Evolutionary conservation across 2,113 vertebrate genomes (phyloP).

Genomic region (human): DNA sequence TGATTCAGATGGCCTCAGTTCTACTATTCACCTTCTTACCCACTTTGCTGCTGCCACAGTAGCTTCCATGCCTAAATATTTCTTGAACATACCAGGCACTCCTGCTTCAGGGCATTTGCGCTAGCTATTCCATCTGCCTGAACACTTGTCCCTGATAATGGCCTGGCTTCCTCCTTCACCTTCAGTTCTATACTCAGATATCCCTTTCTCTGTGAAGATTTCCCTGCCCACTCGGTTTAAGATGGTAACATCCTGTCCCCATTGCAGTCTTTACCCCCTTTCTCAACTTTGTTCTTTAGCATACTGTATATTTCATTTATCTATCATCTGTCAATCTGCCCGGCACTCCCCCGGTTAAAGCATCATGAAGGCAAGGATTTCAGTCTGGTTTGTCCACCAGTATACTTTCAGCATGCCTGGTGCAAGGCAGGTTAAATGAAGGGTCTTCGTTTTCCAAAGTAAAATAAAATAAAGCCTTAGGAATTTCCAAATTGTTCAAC

Average conservation of each 20-base stretch:
- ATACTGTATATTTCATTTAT: neutral
- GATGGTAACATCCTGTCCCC: neutral
- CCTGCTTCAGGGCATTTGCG: neutral
- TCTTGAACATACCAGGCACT: neutral
- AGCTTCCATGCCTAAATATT: neutral
- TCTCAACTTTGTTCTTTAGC: neutral
- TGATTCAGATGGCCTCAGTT: neutral
- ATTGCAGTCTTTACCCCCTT: neutral
- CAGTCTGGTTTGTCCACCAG: neutral
- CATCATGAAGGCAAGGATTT: neutral
- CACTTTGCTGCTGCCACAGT: neutral
- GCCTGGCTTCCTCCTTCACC: neutral
- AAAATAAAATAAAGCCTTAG: neutral
- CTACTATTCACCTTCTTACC: neutral
- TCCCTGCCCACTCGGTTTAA: neutral
- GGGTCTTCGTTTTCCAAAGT: conserved; percentile 35
- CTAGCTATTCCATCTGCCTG: neutral
- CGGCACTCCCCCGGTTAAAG: neutral
- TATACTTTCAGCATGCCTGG: neutral
- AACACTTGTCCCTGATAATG: neutral
- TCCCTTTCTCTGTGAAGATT: neutral
- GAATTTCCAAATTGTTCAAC: neutral
- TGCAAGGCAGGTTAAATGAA: neutral
- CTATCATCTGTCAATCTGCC: neutral
- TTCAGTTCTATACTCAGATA: neutral